phyloP scores from a whole-genome alignment of 2,797 vertebrate genomes.

The Sebastes melanostomus region DNA sequence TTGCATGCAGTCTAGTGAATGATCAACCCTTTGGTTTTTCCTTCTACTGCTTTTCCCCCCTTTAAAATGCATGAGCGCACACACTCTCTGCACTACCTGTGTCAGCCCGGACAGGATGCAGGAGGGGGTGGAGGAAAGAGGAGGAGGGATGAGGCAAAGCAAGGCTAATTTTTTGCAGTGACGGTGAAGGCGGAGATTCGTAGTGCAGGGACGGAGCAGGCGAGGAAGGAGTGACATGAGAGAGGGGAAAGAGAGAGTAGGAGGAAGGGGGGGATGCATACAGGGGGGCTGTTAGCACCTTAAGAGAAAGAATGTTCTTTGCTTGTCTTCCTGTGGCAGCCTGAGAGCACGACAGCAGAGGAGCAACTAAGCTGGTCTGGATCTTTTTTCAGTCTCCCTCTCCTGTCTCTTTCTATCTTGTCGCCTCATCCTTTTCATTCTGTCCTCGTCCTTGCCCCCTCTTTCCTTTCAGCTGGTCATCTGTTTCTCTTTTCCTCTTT shows the following conservation, averaged over 20 bases:
- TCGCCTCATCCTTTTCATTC: slow-evolving; percentile 39
- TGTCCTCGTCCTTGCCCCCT: slow-evolving; percentile 19
- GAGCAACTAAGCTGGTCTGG: slow-evolving; percentile 37
- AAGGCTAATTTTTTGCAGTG: slow-evolving; percentile 26
- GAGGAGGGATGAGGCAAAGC: slow-evolving; percentile 4
- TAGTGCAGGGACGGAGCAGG: slow-evolving; percentile 45
- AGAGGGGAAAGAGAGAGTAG: slow-evolving; percentile 56
- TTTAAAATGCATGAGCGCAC: slow-evolving; percentile 53
- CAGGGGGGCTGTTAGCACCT: slow-evolving; percentile 74
- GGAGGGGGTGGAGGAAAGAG: not conserved
- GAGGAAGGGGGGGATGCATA: slow-evolving; percentile 32
- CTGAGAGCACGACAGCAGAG: slow-evolving; percentile 42
- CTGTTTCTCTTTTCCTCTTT: slow-evolving; percentile 63
- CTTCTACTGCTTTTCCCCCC: slow-evolving; percentile 3
- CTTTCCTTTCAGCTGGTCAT: slow-evolving; percentile 56
- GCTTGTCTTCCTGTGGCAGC: slow-evolving; percentile 74
- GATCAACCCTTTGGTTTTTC: slow-evolving; percentile 54
- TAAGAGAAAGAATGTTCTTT: slow-evolving; percentile 76
- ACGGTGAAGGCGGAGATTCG: slow-evolving; percentile 66
- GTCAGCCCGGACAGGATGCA: slow-evolving; percentile 67
- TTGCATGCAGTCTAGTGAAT: slow-evolving; percentile 50
- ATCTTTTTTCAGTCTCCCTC: not conserved
- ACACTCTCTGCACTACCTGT: slow-evolving; percentile 67
- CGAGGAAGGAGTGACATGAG: slow-evolving; percentile 56
- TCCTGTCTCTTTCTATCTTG: not conserved